Evolutionary conservation across 2,888 invertebrate genomes (phyloP), one percentile per base, ranked within the genome.

Genomic region (Volucella inanis): DNA sequence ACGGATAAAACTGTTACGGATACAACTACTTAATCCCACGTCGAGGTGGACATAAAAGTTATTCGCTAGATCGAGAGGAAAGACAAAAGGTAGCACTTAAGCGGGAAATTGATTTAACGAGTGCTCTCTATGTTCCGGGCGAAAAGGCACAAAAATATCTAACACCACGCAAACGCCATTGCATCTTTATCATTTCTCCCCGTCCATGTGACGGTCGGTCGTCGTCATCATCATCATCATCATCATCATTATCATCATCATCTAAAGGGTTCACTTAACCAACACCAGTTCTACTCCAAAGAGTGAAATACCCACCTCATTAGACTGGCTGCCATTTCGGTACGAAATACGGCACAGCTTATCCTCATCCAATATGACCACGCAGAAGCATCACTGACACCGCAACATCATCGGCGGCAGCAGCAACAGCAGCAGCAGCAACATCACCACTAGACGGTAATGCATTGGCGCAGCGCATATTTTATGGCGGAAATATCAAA

Each of bases 401-500:
- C 61, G 74, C 65, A 74, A 67, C 74, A 70, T 39, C 49, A 45
- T 38, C 50, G 22, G 39, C 67, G 59, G 43, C 38, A 57, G 52
- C 55, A 4, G 22, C 22, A 4, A 4, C 22, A 22, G 18, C 18
- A 31, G 31, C 31, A 31, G 31, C 31, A 31, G 10, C 39, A 11
- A 11, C 18, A 61, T 41, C 68, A 67, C 43, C 76, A 76, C 59
- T 67, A 76, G 59, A 47, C 76, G 80, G 85, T 85, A 85, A 81
- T 81, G 85, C 85, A 81, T 72, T 85, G 81, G 85, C 45, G 43
- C 50, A 55, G 45, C 6, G 6, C 67, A 81, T 81, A 85, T 81
- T 85, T 85, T 85, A 85, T 77, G 85, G 76, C 67, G 67, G 81
- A 76, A 75, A 76, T 81, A 85, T 85, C 85, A 81, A 77, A 72